Base-by-base conservation (phyloP, 2,888 invertebrate species). In the Heliconius cydno region DNA sequence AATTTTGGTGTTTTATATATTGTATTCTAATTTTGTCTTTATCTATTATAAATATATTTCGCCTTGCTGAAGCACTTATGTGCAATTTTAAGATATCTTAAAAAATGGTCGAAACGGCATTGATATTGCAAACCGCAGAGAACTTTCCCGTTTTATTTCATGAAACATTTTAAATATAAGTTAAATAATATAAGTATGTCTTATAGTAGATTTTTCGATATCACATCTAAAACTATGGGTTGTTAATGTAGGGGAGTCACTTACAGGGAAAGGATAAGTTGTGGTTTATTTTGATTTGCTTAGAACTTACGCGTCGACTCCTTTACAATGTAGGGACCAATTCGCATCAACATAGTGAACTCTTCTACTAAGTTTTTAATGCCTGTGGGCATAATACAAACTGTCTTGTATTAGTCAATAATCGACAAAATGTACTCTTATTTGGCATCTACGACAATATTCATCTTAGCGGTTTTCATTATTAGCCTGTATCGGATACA, bases 291-390 rank as follows among this genome's bases (percentile, higher is more conserved):
- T 67, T 1, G 28, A 28, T 28, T 28, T 28, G 28, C 28, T 28
- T 28, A 28, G 28, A 28, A 28, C 28, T 28, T 28, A 28, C 28
- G 28, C 28, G 28, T 28, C 2, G 38, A 88, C 90, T 90, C 88
- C 90, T 89, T 88, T 85, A 86, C 91, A 90, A 91, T 87, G 92
- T 90, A 91, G 94, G 93, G 94, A 94, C 94, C 94, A 94, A 93
- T 86, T 88, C 86, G 87, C 88, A 86, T 86, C 86, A 83, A 83
- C 60, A 60, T 70, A 78, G 52, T 76, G 28, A 68, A 83, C 83
- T 80, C 83, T 84, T 84, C 83, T 84, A 82, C 85, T 85, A 85
- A 85, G 85, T 82, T 81, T 83, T 84, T 84, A 84, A 85, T 82
- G 84, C 84, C 85, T 85, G 84, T 84, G 13, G 6, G 30, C 30